These are phyloP conservation scores for Phalacrocorax brasilianus DNA, from an alignment of 2,113 vertebrate genomes.

Conservation along the genomic window DNA sequence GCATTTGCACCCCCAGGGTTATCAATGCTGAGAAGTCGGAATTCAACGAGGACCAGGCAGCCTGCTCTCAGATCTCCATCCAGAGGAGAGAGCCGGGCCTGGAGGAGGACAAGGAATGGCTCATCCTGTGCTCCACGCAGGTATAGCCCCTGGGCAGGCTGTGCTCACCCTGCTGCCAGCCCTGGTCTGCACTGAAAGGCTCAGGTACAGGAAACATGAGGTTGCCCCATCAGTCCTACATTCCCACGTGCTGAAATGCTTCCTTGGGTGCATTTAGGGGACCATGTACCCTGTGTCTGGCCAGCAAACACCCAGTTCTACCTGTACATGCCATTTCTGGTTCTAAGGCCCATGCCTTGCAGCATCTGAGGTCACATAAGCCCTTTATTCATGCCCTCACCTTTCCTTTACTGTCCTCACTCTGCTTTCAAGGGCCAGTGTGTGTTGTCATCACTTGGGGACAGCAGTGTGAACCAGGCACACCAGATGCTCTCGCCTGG, in stretches of 20 bases:
- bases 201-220: fast-evolving
- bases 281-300: fast-evolving
- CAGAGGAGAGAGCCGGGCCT: slow-evolving; percentile 47
- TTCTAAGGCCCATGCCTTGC: background rate
- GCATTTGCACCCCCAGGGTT: slow-evolving; percentile 43
- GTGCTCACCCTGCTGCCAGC: background rate
- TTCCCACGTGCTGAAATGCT: fast-evolving
- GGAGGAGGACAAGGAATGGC: slow-evolving; percentile 74
- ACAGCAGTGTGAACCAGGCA: background rate
- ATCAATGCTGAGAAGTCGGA: slow-evolving; percentile 78
- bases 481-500: background rate
- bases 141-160: slow-evolving; percentile 26
- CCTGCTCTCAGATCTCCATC: slow-evolving; percentile 74
- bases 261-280: background rate
- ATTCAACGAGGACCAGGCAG: slow-evolving; percentile 79
- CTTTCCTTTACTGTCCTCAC: background rate
- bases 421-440: background rate
- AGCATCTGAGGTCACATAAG: background rate
- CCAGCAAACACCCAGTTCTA: background rate
- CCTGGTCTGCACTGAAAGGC: background rate
- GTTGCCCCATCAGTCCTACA: background rate
- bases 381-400: background rate
- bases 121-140: slow-evolving; percentile 70
- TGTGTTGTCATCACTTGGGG: background rate
- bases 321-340: fast-evolving